Evolutionary conservation across 2,797 vertebrate genomes (phyloP).

Genomic region (Sphenodon punctatus): DNA sequence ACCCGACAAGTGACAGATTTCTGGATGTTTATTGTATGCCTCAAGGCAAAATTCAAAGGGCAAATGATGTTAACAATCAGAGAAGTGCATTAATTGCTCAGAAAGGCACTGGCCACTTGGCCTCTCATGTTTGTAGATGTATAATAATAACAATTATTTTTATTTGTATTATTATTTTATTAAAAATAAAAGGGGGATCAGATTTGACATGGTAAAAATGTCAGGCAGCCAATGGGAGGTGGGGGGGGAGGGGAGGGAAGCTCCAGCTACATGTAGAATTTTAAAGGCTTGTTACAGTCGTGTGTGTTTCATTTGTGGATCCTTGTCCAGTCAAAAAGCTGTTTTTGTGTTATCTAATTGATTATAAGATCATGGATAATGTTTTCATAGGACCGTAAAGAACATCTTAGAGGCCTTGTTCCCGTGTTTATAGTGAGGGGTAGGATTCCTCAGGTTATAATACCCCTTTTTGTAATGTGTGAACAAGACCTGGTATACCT

Average conservation of each 20-base stretch:
- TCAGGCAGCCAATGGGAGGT: neutral
- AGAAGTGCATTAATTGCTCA: neutral
- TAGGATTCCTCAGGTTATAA: too few species aligned
- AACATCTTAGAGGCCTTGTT: too few species aligned
- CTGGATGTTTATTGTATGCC: neutral
- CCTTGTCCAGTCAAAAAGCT: rapidly evolving
- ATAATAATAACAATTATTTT: too few species aligned
- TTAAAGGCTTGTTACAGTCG: rapidly evolving
- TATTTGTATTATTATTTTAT: too few species aligned
- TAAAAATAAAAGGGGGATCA: neutral
- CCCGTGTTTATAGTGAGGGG: too few species aligned
- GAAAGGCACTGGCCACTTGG: neutral
- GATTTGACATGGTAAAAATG: rapidly evolving
- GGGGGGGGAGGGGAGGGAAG: too few species aligned
- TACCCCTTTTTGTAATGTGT: too few species aligned
- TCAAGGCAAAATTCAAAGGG: neutral
- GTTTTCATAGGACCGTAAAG: rapidly evolving
- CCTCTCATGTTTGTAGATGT: neutral
- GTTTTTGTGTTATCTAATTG: neutral
- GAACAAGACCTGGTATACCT: too few species aligned
- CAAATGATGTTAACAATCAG: neutral
- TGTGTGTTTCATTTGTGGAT: neutral
- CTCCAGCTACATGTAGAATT: rapidly evolving
- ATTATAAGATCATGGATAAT: rapidly evolving
- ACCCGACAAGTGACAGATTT: neutral